Percentiles rank a stretch among this genome's conserved stretches.
These are phyloP conservation scores for Carposina sasakii DNA, from an alignment of 1,140 invertebrate genomes.

Conservation along the genomic window DNA sequence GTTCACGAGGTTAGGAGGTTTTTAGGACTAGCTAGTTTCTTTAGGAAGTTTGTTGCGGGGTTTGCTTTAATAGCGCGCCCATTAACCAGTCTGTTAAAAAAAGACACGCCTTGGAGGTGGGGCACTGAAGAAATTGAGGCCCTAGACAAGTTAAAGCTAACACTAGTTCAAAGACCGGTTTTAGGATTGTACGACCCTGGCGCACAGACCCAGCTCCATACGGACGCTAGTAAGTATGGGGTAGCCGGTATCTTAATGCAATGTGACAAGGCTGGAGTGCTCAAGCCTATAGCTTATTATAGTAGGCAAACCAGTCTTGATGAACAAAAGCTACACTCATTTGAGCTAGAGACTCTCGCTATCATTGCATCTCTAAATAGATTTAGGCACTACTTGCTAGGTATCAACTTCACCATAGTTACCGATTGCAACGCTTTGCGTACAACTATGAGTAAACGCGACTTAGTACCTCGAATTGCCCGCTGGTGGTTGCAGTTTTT, in stretches of 20 bases:
- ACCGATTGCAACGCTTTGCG: conserved; percentile 27
- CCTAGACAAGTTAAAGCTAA: not conserved
- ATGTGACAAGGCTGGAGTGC: not conserved
- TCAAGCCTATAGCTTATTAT: not conserved
- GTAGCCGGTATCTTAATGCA: not conserved
- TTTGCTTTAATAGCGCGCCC: conserved; percentile 26
- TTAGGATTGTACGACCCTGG: not conserved
- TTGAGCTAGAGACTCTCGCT: conserved; percentile 23
- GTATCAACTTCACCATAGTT: not conserved
- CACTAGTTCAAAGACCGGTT: not conserved
- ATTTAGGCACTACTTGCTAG: conserved; percentile 33
- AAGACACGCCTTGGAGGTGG: conserved; percentile 18
- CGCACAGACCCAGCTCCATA: conserved; percentile 1
- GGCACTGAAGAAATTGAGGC: not conserved
- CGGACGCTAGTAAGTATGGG: not conserved
- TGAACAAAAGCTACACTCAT: conserved; percentile 7
- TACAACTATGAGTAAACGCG: conserved; percentile 26
- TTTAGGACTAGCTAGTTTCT: conserved; percentile 32
- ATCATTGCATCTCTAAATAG: conserved; percentile 25
- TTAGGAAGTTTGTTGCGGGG: conserved; percentile 30
- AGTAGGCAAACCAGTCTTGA: conserved; percentile 2
- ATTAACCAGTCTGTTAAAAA: conserved; percentile 25
- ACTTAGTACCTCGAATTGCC: conserved; percentile 32
- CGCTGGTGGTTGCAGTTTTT: conserved; percentile 41
- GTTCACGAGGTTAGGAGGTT: conserved; percentile 32